Base-by-base conservation (phyloP, 2,113 vertebrate species). In the Dipodomys merriami region DNA sequence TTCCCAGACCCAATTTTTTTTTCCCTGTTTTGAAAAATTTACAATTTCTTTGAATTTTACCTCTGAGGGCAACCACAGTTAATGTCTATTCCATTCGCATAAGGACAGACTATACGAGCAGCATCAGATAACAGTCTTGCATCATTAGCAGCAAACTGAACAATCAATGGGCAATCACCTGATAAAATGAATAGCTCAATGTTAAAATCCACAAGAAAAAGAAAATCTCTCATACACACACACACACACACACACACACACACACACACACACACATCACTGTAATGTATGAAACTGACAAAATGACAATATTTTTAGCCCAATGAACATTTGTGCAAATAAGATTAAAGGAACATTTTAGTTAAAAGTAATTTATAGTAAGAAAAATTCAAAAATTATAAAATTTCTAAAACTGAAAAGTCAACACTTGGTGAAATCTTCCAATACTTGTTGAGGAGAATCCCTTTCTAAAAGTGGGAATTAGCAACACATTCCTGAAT, bases 11-110 rank as follows among this genome's bases (percentile, higher is more conserved):
- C 39, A 39, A 39, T 39, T 39, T 39, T 39, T 39, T 39, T 39
- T 39, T 39, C 39, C 35, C 96, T 74, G 92, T 88, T 96, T 93
- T 1, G 39, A 62, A 64, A 94, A 87, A 86, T 94, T 90, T 73
- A 6, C 53, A 87, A 65, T n/a, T 94, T 96, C 92, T 95, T 96
- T 95, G 80, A 96, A 91, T 39, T 94, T 98, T 98, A 98, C 99
- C 99, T 99, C 96, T 99, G 99, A 93, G 99, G 99, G 95, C 99
- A 99, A 94, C 99, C 99, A 97, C 99, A 99, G 97, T 99, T 99
- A 39, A 99, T 97, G 97, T 99, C 99, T 97, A 99, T 98, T 87
- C 99, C 99, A 94, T 99, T 98, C 57, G 99, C 99, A 95, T 99
- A 99, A 92, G 99, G 99, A 69, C 98, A 98, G 29, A 99, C 97